A percentile compares a stretch with the other conserved stretches of the same genome.
Evolutionary conservation across 2,113 vertebrate genomes (phyloP).

Genomic region (Cettia cetti): DNA sequence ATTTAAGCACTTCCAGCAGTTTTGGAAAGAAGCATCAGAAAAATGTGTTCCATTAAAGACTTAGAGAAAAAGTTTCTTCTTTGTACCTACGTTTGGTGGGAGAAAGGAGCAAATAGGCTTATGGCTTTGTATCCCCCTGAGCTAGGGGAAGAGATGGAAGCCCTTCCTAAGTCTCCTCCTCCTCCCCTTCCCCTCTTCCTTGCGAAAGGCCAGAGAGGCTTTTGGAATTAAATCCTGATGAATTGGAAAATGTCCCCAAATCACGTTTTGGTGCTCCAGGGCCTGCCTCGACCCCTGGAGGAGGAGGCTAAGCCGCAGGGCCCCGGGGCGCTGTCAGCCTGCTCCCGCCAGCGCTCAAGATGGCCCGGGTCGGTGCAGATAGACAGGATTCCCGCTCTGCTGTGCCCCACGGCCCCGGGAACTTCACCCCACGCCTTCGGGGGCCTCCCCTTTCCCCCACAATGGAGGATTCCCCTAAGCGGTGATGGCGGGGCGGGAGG

Average conservation of each 20-base stretch:
- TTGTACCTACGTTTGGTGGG: background rate
- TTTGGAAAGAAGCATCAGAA: background rate
- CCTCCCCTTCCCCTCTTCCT: background rate
- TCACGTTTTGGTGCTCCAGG: background rate
- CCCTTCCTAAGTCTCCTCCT: background rate
- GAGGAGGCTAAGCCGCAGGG: background rate
- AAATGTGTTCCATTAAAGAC: accelerated
- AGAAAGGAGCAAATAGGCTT: background rate
- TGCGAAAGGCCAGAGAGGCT: background rate
- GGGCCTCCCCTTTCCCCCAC: background rate
- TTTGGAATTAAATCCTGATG: background rate
- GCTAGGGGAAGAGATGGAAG: accelerated
- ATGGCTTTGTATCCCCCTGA: background rate
- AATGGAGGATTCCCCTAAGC: background rate
- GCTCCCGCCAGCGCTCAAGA: background rate
- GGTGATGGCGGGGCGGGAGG: background rate
- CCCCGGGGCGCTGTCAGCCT: background rate
- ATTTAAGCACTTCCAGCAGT: background rate
- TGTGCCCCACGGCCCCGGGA: background rate
- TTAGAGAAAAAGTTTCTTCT: background rate
- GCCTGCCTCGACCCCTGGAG: background rate
- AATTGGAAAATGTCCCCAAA: accelerated
- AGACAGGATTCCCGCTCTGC: background rate
- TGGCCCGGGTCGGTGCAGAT: background rate
- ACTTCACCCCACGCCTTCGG: accelerated